Evolutionary conservation across 1,140 invertebrate species (phyloP), one percentile per base, ranked within the genome.

Genomic region (Dendroctonus ponderosae): DNA sequence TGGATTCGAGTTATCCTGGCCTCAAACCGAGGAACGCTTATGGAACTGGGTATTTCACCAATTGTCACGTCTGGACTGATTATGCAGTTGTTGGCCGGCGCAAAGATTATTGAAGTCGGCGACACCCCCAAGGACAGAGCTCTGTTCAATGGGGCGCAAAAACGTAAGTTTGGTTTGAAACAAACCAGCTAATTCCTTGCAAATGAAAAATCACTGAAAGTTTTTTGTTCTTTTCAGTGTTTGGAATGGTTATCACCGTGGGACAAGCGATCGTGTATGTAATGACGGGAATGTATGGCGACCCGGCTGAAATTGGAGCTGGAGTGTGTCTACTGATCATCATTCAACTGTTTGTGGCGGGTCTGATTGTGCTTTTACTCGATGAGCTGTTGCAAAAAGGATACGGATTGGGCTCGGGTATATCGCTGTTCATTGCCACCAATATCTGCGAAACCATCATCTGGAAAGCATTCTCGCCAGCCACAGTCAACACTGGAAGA

Each of bases 381-480:
- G 98, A 99, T 79, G 98, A 99, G 81, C 83, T 99, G 42, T 82
- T 99, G 26, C 98, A 99, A 80, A 98, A 99, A 83, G 93, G 93
- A 68, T 94, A 94, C 80, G 97, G 96, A 77, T 84, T 99, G 14
- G 98, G 98, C 58, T 99, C 97, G 70, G 98, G 98, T 81, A 99
- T 99, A 75, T 99, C 98, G 0, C 89, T 99, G 14, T 99, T 99
- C 80, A 99, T 99, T 81, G 98, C 98, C 15, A 99, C 98, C 14
- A 99, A 99, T 79, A 99, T 99, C 80, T 99, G 98, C 80, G 98
- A 99, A 83, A 99, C 97, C 0, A 99, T 99, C 76, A 97, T 99
- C 5, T 99, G 98, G 98, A 99, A 99, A 82, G 97, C 98, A 0
- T 99, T 99, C 85, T 97, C 94, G 70, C 98, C 98, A 54, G 93